Base-by-base conservation (phyloP, 2,113 vertebrate species). In the Epinephelus moara region DNA sequence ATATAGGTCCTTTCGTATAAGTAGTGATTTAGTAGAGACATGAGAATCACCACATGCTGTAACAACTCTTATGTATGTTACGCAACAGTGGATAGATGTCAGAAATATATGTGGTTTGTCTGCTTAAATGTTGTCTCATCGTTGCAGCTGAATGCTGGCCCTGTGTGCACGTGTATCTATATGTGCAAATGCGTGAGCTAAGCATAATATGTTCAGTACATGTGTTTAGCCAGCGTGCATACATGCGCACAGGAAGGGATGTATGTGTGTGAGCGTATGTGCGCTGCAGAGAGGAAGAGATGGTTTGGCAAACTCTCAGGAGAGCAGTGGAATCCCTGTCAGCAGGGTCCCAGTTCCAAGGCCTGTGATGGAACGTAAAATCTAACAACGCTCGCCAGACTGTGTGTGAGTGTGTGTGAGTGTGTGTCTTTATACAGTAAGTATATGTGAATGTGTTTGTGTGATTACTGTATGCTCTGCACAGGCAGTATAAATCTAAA, bases 251-350 rank as follows among this genome's bases (percentile, higher is more conserved):
- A 69, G 27, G 61, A 50, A 57, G 40, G 56, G 6, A 18, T 81
- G 74, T 68, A 23, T 37, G 59, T 64, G 57, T n/a, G 55, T 60
- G 55, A 30, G 40, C 66, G 59, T 40, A 10, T 75, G 52, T 27
- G 21, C 5, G 19, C 23, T 76, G 12, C n/a, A 23, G 21, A 67
- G 27, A 86, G 63, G 80, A 82, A 68, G 81, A 84, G 62, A 81
- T 57, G 60, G 52, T 71, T 86, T 69, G 59, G 73, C 71, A 78
- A 72, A 85, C 61, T 84, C 85, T 70, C 81, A 69, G 62, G 84
- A 85, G 78, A 80, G 82, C 83, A 75, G 73, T 70, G 80, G 78
- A 91, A 88, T 87, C 84, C 80, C 83, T 82, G 80, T 89, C 88
- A 88, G 83, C 81, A 59, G 82, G 84, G 85, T 87, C 77, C 61